A percentile compares a stretch with the other conserved stretches of the same genome.
phyloP scores from a whole-genome alignment of 2,113 vertebrate species.

The Mirza zaza region DNA sequence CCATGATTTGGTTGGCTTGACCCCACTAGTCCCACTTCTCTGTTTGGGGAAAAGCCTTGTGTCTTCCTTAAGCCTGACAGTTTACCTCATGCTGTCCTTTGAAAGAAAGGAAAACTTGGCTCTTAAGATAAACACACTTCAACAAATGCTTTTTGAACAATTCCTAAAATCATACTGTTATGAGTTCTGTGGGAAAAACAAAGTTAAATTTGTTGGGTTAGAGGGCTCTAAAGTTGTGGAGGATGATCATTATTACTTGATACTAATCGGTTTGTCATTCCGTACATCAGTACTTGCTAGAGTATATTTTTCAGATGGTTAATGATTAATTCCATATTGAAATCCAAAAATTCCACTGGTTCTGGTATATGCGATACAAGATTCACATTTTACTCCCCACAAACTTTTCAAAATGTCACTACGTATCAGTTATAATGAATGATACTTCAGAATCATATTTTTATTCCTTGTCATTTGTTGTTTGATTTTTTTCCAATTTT shows the following conservation, averaged over 20 bases:
- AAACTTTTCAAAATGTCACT: slow-evolving; percentile 54
- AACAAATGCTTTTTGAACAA: slow-evolving; percentile 11
- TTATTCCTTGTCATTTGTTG: slow-evolving; percentile 47
- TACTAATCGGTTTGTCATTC: neutral
- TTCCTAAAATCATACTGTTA: neutral
- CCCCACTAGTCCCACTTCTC: neutral
- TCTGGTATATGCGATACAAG: neutral
- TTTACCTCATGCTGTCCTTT: neutral
- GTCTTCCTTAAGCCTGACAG: neutral
- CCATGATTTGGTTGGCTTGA: neutral
- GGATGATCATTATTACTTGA: neutral
- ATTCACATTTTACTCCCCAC: slow-evolving; percentile 44
- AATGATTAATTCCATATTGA: slow-evolving; percentile 42
- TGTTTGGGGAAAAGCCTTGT: neutral
- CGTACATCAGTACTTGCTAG: neutral
- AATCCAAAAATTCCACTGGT: slow-evolving; percentile 7
- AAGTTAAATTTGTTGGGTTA: neutral
- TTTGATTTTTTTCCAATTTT: slow-evolving; percentile 45
- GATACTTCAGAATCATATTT: slow-evolving; percentile 38
- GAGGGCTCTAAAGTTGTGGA: neutral
- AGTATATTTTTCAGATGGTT: slow-evolving; percentile 21
- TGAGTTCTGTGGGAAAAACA: neutral
- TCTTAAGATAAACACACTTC: neutral
- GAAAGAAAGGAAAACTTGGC: neutral
- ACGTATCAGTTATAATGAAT: slow-evolving; percentile 15